Base-by-base conservation (phyloP, 2,113 vertebrate species). In the Gavialis gangeticus region DNA sequence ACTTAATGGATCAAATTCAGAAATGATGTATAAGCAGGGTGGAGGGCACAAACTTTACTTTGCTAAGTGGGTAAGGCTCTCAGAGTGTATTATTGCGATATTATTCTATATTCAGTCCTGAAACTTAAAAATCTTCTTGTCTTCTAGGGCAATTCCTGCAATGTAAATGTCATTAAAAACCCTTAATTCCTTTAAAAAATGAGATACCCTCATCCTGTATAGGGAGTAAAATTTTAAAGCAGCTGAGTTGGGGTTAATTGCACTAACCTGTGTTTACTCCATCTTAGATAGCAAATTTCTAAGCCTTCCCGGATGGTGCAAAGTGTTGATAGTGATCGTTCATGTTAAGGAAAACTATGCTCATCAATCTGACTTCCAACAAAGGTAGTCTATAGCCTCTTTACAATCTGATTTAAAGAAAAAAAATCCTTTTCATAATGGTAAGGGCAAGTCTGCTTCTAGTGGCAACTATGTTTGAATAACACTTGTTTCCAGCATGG, bases 111-210 rank as follows among this genome's bases (percentile, higher is more conserved):
- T 54, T 89, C 21, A 62, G 27, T 3, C 12, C 22, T 28, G 6
- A 84, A 79, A 82, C 28, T 55, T 71, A 6, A 91, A 55, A 66
- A 84, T 57, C 79, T 78, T 14, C 24, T 12, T 28, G 56, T 14
- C 12, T 55, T 77, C 59, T 73, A 11, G 0, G 0, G 63, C 18
- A n/a, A 0, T 1, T 8, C n/a, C 19, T 66, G 54, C 55, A 75
- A 4, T 16, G 11, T 60, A 57, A 60, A 62, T 60, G 28, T 56
- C 30, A 75, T 60, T 60, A 75, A 62, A 55, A 69, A 24, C 10
- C 25, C 64, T 24, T 17, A 22, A 17, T 58, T 71, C 55, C 55
- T 54, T 55, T 69, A 46, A 46, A 66, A 37, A 75, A 79, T 30
- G 71, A 55, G 66, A 87, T 8, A 5, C 2, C 71, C 27, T 69